These are phyloP conservation scores for silkworm (Bombyx mori) DNA, from an alignment of 1,140 invertebrate species.

Conservation along the genomic window ASM3026992v2 NC_085129.1:924501-925000, in stretches of 20 bases:
- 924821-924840: conserved; percentile 42
- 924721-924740: conserved; percentile 64
- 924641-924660: conserved; percentile 28
- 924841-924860: conserved; percentile 49
- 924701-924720: conserved; percentile 55
- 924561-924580: conserved; percentile 20
- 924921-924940: conserved; percentile 30
- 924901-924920: conserved; percentile 36
- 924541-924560: conserved; percentile 25
- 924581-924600: conserved; percentile 15
- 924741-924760: conserved; percentile 47
- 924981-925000: not conserved
- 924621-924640: conserved; percentile 21
- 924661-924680: conserved; percentile 28
- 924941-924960: conserved; percentile 43
- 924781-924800: conserved; percentile 48
- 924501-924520: conserved; percentile 12
- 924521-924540: conserved; percentile 12
- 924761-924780: conserved; percentile 52
- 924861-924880: conserved; percentile 45
- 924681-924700: conserved; percentile 16
- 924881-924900: conserved; percentile 40
- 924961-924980: conserved; percentile 6
- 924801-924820: conserved; percentile 46
- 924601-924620: conserved; percentile 6